phyloP scores from a whole-genome alignment of 2,888 invertebrate genomes.

The Andrena marginata region DNA sequence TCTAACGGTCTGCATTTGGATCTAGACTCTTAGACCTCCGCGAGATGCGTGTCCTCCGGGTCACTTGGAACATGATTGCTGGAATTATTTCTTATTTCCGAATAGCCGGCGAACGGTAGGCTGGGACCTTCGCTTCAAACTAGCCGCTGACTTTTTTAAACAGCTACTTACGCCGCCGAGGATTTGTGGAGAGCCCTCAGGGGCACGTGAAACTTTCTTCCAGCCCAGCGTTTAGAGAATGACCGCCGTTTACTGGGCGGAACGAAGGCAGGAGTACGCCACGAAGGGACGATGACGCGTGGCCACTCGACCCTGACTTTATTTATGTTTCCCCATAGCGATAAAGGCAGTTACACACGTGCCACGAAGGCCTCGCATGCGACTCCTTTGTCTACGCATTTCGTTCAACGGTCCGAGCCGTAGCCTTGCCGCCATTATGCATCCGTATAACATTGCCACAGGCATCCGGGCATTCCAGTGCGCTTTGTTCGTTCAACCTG shows the following conservation, averaged over 20 bases:
- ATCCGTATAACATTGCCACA: conserved; percentile 46
- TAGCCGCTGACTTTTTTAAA: not conserved
- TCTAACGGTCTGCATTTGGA: no score
- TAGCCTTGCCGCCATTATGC: conserved; percentile 57
- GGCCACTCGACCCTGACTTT: conserved; percentile 79
- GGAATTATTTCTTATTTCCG: no score
- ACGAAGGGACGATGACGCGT: conserved; percentile 65
- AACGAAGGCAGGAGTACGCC: conserved; percentile 62
- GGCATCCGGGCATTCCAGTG: conserved; percentile 28
- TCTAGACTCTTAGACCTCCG: no score
- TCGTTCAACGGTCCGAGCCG: conserved; percentile 59
- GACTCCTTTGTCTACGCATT: conserved; percentile 66
- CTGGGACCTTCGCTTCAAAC: no score
- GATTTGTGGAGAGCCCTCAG: not conserved
- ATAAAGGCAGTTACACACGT: conserved; percentile 75
- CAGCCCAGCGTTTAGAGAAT: conserved; percentile 29
- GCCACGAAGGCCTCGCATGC: conserved; percentile 64
- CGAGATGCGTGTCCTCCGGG: no score
- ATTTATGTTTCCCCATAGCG: conserved; percentile 80
- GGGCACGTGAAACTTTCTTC: conserved; percentile 24
- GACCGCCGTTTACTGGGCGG: conserved; percentile 49
- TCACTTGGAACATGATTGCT: no score
- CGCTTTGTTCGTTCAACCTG: conserved; percentile 36
- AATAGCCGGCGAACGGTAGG: no score
- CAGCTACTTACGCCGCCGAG: not conserved